phyloP scores from a whole-genome alignment of 1,140 invertebrate genomes.

The Drosophila oshimai region DNA sequence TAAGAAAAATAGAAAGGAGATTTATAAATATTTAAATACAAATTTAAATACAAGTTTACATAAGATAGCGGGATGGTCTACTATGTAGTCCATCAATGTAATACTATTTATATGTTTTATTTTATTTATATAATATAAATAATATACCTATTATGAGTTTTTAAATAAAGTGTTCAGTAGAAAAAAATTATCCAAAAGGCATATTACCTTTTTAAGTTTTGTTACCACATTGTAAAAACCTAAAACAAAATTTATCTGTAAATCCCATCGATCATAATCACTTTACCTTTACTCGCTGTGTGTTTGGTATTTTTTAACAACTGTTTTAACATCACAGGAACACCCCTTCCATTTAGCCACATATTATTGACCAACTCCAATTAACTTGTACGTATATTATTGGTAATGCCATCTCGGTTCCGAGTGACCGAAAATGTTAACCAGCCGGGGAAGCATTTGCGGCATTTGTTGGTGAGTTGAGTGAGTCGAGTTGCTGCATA shows the following conservation, averaged over 20 bases:
- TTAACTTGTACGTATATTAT: constrained; percentile 18
- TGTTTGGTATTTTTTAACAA: not conserved
- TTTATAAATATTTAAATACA: too few species aligned
- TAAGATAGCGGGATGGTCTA: too few species aligned
- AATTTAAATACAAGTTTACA: too few species aligned
- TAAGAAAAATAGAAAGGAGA: too few species aligned
- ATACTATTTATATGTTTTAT: too few species aligned
- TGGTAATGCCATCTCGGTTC: constrained; percentile 25
- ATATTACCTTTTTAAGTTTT: too few species aligned
- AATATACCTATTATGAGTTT: too few species aligned
- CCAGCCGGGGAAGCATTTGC: constrained; percentile 9
- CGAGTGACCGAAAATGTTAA: constrained; percentile 27
- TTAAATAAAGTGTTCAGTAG: too few species aligned
- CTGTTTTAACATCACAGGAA: constrained; percentile 10
- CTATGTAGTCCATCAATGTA: too few species aligned
- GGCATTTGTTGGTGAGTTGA: constrained; percentile 7
- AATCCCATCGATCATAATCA: not conserved
- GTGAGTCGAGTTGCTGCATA: constrained; percentile 23
- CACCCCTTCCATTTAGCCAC: not conserved
- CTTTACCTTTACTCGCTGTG: not conserved
- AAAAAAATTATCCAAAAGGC: too few species aligned
- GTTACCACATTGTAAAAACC: too few species aligned
- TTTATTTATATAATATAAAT: too few species aligned
- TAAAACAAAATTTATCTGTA: not conserved
- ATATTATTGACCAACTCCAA: constrained; percentile 24